Conservation (phyloP, 2,888 invertebrate species). For the Polietes domitor region DNA sequence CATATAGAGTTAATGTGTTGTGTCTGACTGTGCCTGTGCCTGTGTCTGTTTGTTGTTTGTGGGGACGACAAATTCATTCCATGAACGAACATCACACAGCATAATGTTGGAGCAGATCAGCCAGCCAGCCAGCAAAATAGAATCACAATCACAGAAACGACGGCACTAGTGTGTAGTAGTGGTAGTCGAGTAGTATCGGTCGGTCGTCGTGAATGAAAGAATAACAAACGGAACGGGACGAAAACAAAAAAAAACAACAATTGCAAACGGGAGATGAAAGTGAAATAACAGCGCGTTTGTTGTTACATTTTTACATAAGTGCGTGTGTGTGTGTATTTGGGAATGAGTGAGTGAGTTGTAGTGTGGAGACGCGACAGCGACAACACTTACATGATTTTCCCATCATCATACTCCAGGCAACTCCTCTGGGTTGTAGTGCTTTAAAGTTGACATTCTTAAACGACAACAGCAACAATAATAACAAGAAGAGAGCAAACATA, state of each 20-base stretch:
- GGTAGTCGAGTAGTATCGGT: too few species aligned
- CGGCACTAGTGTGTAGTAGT: too few species aligned
- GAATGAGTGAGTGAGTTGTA: background rate
- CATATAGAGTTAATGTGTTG: too few species aligned
- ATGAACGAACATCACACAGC: background rate
- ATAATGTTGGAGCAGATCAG: background rate
- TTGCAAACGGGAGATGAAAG: constrained; percentile 2
- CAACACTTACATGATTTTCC: background rate
- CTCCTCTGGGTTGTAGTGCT: background rate
- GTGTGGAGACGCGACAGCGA: too few species aligned
- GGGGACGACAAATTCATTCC: constrained; percentile 5
- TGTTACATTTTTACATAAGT: background rate
- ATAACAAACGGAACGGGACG: constrained; percentile 8
- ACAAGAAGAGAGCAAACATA: constrained; percentile 17
- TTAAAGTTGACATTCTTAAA: constrained; percentile 6
- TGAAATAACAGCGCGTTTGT: constrained; percentile 5
- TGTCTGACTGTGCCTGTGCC: background rate
- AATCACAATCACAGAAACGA: background rate
- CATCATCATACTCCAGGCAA: background rate
- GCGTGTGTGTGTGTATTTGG: background rate
- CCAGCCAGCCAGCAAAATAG: background rate
- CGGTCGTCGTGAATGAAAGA: background rate
- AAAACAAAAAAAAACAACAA: background rate
- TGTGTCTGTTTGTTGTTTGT: constrained; percentile 3
- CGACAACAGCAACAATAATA: constrained; percentile 16